These are phyloP conservation scores for Clamator glandarius DNA, from an alignment of 2,797 vertebrate species.

Conservation along the genomic window DNA sequence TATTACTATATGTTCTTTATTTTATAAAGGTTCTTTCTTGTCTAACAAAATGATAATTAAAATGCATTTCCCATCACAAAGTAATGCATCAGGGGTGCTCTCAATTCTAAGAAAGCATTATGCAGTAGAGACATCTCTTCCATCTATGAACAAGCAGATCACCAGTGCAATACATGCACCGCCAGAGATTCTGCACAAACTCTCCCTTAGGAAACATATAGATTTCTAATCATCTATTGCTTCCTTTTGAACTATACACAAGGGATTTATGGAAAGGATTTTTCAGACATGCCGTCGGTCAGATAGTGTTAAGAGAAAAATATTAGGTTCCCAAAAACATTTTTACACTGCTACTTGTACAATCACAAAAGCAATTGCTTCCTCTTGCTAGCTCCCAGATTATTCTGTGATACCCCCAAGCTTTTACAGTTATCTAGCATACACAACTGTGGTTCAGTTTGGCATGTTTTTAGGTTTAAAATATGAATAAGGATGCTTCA, in stretches of 20 bases:
- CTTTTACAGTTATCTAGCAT: background rate
- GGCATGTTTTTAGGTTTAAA: slow-evolving; percentile 44
- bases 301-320: background rate
- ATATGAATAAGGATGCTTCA: slow-evolving; percentile 57
- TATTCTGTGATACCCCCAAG: slow-evolving; percentile 1
- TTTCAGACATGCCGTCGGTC: background rate
- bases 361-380: background rate
- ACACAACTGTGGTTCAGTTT: slow-evolving; percentile 31
- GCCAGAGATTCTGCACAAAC: background rate
- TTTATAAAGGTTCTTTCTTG: background rate
- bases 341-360: slow-evolving; percentile 5
- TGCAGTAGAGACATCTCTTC: background rate
- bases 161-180: background rate
- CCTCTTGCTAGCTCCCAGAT: slow-evolving; percentile 14
- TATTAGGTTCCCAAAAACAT: background rate
- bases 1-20: accelerated
- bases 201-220: background rate
- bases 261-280: background rate
- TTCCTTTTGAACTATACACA: background rate
- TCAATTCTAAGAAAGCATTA: background rate
- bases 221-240: slow-evolving; percentile 14
- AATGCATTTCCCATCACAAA: background rate
- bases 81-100: background rate
- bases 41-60: background rate
- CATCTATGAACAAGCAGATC: background rate